Evolutionary conservation across 2,888 invertebrate species (phyloP), one percentile per base, ranked within the genome.

Genomic region (Drepanosiphum platanoidis): DNA sequence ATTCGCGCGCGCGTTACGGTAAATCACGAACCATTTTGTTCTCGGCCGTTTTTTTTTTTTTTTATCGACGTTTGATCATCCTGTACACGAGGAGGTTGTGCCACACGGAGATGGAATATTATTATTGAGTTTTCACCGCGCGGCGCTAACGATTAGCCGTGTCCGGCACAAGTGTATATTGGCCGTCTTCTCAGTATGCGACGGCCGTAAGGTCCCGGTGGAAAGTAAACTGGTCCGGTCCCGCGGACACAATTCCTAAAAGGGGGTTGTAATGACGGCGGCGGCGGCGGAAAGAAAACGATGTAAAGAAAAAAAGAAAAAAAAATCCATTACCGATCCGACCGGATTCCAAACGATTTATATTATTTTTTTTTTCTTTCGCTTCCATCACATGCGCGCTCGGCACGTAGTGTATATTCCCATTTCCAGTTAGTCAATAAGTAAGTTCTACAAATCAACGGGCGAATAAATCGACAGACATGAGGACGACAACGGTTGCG

Each of bases 91-190:
- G 52, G 22, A 15, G 52, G 39, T 4, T 52, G 32, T 52, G 74
- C 52, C 32, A 34, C 74, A 13, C 22, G 32, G n/a, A n/a, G 61
- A 13, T 5, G 1, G 61, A 27, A 78, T 39, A 61, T 64, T 27
- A 46, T 39, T 72, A 82, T 72, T 72, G 82, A 82, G 82, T 82
- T 83, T 64, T 83, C 64, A 74, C 74, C 34, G 72, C 64, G 74
- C 74, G 82, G 82, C 82, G 82, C 82, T 83, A 74, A 83, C 74
- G 82, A 83, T 83, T 83, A 74, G 72, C 72, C 61, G 71, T 36
- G 82, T 82, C 52, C 70, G 27, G 70, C 27, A 32, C 3, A 75
- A 58, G n/a, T 58, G n/a, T 46, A 18, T 46, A 18, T 42, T 30
- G 42, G 15, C 8, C 5, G 42, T 80, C 32, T 58, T 46, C 66